A percentile compares a stretch with the other conserved stretches of the same genome.
phyloP scores from a whole-genome alignment of 2,113 vertebrate species.

The Gracilinanus agilis region DNA sequence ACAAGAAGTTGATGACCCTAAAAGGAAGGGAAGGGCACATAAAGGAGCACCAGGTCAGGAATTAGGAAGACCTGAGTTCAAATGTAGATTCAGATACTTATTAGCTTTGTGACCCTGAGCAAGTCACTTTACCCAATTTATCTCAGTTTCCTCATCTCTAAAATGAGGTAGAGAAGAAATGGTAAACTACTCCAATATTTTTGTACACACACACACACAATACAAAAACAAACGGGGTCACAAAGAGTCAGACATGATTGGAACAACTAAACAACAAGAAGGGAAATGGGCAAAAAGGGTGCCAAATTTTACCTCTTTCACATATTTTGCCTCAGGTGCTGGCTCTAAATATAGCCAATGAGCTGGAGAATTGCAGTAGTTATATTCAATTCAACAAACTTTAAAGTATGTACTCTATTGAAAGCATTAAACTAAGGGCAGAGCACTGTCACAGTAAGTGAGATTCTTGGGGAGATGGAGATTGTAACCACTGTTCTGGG shows the following conservation, averaged over 20 bases:
- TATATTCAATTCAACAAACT: background rate
- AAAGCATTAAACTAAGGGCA: background rate
- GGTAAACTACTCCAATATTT: too few species aligned
- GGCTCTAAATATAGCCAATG: background rate
- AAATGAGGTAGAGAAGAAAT: too few species aligned
- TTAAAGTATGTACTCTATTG: background rate
- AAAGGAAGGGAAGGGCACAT: background rate
- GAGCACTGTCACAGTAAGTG: background rate
- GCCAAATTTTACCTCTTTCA: background rate
- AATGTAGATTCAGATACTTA: too few species aligned
- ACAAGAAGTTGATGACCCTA: background rate
- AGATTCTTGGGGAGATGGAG: background rate
- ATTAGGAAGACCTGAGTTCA: too few species aligned
- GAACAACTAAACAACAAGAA: too few species aligned
- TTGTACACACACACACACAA: too few species aligned
- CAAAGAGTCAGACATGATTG: too few species aligned
- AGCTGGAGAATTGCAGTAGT: background rate
- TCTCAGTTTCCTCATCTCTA: too few species aligned
- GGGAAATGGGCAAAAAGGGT: background rate
- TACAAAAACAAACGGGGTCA: too few species aligned
- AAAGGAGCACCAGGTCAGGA: background rate
- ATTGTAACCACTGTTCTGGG: background rate
- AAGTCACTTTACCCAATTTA: too few species aligned
- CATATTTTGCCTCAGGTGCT: background rate
- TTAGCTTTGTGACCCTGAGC: too few species aligned